Conservation (phyloP, 2,113 vertebrate species). For the Candoia aspera region DNA sequence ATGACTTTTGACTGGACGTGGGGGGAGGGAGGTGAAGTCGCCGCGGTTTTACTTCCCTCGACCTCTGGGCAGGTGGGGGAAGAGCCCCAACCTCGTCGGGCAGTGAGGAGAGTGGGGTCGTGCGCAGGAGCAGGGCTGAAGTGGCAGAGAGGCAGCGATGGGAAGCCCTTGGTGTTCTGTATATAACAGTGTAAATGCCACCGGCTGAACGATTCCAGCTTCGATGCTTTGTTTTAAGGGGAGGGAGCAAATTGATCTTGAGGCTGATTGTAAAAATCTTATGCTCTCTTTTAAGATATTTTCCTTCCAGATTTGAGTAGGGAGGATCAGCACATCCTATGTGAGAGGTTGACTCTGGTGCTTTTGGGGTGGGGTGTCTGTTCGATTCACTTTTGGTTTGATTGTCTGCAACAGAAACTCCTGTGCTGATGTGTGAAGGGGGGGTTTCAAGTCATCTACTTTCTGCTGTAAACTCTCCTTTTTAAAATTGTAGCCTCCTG, state of each 20-base stretch:
- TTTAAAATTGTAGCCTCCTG: neutral
- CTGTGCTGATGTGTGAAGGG: neutral
- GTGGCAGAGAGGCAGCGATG: neutral
- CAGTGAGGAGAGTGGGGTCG: no score
- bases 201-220: neutral
- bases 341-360: neutral
- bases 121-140: neutral
- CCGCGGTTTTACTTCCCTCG: neutral
- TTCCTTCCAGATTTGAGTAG: neutral
- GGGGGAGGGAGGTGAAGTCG: neutral
- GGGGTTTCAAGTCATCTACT: neutral
- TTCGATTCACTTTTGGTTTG: neutral
- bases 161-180: neutral
- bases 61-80: neutral
- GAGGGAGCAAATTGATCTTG: no score
- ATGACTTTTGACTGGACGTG: neutral
- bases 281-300: neutral
- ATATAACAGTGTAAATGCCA: neutral
- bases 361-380: neutral
- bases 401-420: neutral
- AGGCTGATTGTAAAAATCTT: neutral
- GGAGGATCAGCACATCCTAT: no score
- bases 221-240: neutral
- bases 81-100: neutral
- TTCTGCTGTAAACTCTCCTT: conserved; percentile 31